phyloP scores from a whole-genome alignment of 2,113 vertebrate genomes.

The Bos taurus region ARS-UCD2.0 NC_037352.1:1780501-1781000 shows the following conservation, averaged over 20 bases:
- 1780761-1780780: neutral
- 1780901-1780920: neutral
- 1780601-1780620: neutral
- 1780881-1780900: neutral
- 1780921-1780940: neutral
- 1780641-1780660: neutral
- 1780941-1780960: neutral
- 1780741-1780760: neutral
- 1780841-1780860: neutral
- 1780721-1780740: neutral
- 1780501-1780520: neutral
- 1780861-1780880: neutral
- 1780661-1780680: neutral
- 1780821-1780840: neutral
- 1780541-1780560: neutral
- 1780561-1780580: too few species aligned
- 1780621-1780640: neutral
- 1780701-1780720: neutral
- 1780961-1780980: neutral
- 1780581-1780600: neutral
- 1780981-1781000: neutral
- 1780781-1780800: fast-evolving
- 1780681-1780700: neutral
- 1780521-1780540: neutral
- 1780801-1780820: neutral